A percentile compares a stretch with the other conserved stretches of the same genome.
Conservation (phyloP, 1,140 invertebrate species). For the Adelges cooleyi region DNA sequence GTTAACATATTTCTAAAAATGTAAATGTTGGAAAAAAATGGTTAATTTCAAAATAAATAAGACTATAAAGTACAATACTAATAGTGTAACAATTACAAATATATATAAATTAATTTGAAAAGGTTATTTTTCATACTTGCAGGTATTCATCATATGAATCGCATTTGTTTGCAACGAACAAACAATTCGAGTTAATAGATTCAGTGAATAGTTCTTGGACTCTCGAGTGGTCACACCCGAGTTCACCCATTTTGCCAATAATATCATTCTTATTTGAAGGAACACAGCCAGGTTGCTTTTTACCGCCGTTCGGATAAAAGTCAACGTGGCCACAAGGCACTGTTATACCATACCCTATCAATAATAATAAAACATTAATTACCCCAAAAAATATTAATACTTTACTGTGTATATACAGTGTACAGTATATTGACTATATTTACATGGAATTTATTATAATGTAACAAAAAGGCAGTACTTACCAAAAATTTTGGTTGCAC, state of each 20-base stretch:
- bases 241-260: conserved; percentile 62
- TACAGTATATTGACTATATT: too few relatives aligned
- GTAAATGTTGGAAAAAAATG: too few relatives aligned
- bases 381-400: conserved; percentile 70
- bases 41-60: too few relatives aligned
- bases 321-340: conserved; percentile 29
- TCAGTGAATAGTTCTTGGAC: conserved; percentile 78
- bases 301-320: conserved; percentile 36
- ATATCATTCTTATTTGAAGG: conserved; percentile 59
- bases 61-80: too few relatives aligned
- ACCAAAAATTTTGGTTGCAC: too few relatives aligned
- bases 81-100: too few relatives aligned
- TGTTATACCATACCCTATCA: not conserved
- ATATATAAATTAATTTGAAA: too few relatives aligned
- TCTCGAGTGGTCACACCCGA: conserved; percentile 72
- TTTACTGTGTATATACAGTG: too few relatives aligned
- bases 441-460: too few relatives aligned
- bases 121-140: conserved; percentile 37
- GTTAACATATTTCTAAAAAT: too few relatives aligned
- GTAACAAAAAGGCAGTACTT: too few relatives aligned
- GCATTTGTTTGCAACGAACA: conserved; percentile 69
- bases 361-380: too few relatives aligned
- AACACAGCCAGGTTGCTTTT: conserved; percentile 37
- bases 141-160: conserved; percentile 60
- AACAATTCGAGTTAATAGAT: conserved; percentile 65